phyloP scores from a whole-genome alignment of 1,140 invertebrate genomes.

The Papilio polytes region DNA sequence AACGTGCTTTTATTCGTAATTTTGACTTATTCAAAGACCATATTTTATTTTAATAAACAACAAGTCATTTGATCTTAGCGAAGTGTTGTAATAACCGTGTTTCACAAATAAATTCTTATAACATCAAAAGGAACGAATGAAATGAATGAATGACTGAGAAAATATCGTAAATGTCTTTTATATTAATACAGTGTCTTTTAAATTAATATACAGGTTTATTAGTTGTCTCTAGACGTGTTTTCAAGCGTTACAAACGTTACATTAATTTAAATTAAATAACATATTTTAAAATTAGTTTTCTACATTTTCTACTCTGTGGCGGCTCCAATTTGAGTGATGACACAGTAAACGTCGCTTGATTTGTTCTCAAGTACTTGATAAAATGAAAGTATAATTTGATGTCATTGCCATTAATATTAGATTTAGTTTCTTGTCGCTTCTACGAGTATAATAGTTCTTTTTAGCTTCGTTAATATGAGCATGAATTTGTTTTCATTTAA shows the following conservation, averaged over 20 bases:
- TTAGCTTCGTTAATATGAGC: no score
- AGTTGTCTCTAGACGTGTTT: neutral
- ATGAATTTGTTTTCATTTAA: no score
- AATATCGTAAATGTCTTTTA: neutral
- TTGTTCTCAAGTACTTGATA: conserved; percentile 24
- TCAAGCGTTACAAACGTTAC: neutral
- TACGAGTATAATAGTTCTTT: no score
- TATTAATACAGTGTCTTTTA: neutral
- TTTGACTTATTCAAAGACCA: neutral
- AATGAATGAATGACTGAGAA: neutral
- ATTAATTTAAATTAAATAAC: neutral
- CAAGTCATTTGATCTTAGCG: neutral
- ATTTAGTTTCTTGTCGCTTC: neutral
- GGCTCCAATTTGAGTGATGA: conserved; percentile 12
- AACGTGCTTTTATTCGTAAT: neutral
- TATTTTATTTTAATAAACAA: neutral
- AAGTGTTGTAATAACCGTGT: neutral
- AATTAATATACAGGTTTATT: neutral
- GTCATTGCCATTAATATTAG: conserved; percentile 22
- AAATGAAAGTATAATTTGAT: conserved; percentile 23
- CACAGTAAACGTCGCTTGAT: conserved; percentile 4
- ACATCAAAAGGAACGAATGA: conserved; percentile 2
- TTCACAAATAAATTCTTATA: conserved; percentile 9
- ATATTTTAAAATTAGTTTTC: neutral
- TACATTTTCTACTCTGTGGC: neutral